Percentiles rank a stretch among this genome's conserved stretches.
These are phyloP conservation scores for Dendrolimus punctatus DNA, from an alignment of 1,140 invertebrate genomes.

Conservation along the genomic window DNA sequence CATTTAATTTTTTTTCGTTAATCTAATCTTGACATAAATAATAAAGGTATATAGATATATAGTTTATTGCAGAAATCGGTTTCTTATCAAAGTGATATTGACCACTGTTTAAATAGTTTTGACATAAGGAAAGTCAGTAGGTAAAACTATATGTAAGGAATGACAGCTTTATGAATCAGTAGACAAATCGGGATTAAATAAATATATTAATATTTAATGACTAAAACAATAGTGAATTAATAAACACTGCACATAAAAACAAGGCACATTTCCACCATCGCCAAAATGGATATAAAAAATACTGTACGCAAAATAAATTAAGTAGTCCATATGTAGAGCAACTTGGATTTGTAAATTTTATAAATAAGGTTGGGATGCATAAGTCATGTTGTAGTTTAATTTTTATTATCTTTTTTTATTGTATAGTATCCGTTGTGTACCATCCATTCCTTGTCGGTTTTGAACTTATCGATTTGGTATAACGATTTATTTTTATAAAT, in stretches of 20 bases:
- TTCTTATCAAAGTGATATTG: conserved; percentile 26
- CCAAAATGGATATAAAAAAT: conserved; percentile 54
- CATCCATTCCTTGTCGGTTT: conserved; percentile 34
- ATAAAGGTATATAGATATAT: conserved; percentile 55
- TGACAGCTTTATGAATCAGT: conserved; percentile 62
- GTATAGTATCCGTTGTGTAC: conserved; percentile 54
- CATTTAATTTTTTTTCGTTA: conserved; percentile 70
- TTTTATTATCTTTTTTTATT: conserved; percentile 52
- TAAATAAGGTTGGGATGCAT: conserved; percentile 27
- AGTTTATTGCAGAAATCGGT: conserved; percentile 51
- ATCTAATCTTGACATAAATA: conserved; percentile 64
- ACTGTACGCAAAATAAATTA: conserved; percentile 19
- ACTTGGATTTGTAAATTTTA: conserved; percentile 59
- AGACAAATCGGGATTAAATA: conserved; percentile 37
- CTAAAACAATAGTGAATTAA: conserved; percentile 22
- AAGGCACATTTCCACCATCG: conserved; percentile 73
- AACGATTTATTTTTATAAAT: conserved; percentile 14
- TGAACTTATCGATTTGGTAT: conserved; percentile 18
- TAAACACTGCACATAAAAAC: conserved; percentile 49
- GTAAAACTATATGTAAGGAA: conserved; percentile 54
- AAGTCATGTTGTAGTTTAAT: conserved; percentile 66
- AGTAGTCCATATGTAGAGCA: conserved; percentile 28
- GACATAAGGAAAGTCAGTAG: conserved; percentile 61
- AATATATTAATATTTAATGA: too few relatives aligned
- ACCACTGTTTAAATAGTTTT: conserved; percentile 43